Conservation (phyloP, 2,797 vertebrate genomes). For the Tragopan temminckii region DNA sequence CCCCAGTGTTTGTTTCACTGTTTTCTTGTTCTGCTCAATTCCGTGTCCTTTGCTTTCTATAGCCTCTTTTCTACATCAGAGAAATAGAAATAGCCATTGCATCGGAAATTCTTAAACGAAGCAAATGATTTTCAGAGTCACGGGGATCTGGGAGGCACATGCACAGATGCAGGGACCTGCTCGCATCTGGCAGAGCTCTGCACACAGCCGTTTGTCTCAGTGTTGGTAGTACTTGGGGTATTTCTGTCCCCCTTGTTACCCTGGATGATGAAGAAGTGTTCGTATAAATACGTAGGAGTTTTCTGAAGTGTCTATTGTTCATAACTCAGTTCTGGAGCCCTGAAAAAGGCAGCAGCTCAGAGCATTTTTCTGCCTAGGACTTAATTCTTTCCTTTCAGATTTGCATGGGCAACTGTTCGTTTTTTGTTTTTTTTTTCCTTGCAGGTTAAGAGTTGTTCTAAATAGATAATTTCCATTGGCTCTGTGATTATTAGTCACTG, state of each 20-base stretch:
- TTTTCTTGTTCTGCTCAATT: neutral
- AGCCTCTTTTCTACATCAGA: neutral
- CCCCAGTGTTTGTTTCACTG: neutral
- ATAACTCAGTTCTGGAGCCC: conserved; percentile 3
- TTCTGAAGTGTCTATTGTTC: neutral
- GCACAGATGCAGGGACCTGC: neutral
- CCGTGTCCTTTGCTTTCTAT: neutral
- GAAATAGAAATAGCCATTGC: neutral
- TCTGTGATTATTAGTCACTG: conserved; percentile 4
- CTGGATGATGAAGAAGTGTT: neutral
- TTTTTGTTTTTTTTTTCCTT: neutral
- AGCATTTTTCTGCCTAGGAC: neutral
- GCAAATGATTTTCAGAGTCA: neutral
- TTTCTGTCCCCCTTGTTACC: neutral
- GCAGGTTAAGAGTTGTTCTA: conserved; percentile 9
- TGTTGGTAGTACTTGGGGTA: neutral
- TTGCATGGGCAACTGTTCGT: neutral
- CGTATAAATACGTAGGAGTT: conserved; percentile 4
- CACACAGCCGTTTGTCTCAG: neutral
- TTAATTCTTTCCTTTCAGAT: conserved; percentile 54
- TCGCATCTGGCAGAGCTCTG: neutral
- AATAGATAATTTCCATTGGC: neutral
- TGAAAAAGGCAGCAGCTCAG: conserved; percentile 36
- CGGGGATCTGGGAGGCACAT: neutral
- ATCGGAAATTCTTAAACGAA: neutral